Conservation (phyloP, 2,113 vertebrate genomes). For the Onychorhynchus coronatus region DNA sequence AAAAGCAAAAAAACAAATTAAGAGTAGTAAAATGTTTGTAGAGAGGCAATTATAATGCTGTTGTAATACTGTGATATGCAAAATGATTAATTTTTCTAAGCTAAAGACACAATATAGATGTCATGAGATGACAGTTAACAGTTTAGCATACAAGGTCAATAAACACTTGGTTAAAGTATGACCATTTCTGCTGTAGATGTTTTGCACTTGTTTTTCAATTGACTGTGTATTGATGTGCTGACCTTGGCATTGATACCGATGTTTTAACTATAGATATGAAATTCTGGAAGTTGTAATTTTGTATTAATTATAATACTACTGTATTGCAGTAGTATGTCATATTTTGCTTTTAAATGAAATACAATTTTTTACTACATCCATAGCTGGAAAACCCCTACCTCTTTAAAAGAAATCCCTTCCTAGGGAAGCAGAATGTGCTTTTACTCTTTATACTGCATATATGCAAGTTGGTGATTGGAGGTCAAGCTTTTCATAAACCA, state of each 20-base stretch:
- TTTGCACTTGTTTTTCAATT: neutral
- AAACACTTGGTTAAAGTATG: neutral
- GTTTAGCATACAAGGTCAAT: neutral
- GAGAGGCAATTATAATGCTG: neutral
- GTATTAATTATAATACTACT: neutral
- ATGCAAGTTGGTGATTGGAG: neutral
- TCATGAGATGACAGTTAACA: neutral
- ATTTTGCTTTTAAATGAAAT: neutral
- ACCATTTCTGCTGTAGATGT: neutral
- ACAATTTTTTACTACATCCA: neutral
- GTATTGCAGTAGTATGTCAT: neutral
- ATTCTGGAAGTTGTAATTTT: neutral
- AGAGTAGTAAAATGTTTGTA: neutral
- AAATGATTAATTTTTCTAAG: neutral
- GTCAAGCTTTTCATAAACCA: neutral
- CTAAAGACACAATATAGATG: neutral
- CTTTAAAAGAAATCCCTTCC: neutral
- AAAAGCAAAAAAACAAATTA: neutral
- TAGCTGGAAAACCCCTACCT: neutral
- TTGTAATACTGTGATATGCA: neutral
- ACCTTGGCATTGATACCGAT: neutral
- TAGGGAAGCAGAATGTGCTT: neutral
- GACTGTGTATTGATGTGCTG: neutral
- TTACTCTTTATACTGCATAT: neutral
- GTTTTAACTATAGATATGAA: neutral